Evolutionary conservation across 2,113 vertebrate species (phyloP).

Genomic region (Charadrius vociferus): DNA sequence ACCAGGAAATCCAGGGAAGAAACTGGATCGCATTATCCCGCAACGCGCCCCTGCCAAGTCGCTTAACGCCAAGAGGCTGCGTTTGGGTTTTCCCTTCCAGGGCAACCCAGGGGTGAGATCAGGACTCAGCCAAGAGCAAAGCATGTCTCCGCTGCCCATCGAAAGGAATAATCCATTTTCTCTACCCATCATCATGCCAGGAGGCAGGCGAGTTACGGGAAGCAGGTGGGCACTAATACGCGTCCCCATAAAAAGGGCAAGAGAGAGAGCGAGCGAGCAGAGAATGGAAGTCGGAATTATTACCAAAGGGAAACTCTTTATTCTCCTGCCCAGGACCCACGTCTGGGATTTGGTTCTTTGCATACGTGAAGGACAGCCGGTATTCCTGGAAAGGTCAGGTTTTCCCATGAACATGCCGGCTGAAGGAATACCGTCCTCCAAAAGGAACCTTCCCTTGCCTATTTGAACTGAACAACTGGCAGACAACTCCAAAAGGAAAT

Average conservation of each 20-base stretch:
- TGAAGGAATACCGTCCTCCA: background rate
- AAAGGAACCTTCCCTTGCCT: background rate
- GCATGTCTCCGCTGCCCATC: accelerated
- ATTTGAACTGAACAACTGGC: background rate
- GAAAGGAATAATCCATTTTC: background rate
- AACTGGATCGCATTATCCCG: no score
- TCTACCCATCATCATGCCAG: background rate
- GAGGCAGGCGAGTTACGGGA: background rate
- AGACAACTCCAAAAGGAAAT: background rate
- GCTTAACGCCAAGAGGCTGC: background rate
- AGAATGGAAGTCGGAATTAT: background rate
- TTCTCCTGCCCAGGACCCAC: background rate
- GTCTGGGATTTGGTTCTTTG: background rate
- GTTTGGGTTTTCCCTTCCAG: background rate
- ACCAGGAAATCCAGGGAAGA: background rate
- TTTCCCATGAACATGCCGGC: background rate
- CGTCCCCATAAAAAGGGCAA: background rate
- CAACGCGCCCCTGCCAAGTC: background rate
- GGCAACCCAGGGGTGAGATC: background rate
- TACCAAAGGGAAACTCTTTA: background rate
- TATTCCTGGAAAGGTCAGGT: background rate
- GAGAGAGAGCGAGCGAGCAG: background rate
- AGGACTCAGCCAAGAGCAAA: background rate
- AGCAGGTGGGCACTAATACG: accelerated
- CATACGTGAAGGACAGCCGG: background rate